Evolutionary conservation across 2,113 vertebrate species (phyloP), one percentile per base, ranked within the genome.

Genomic region (Noturus placidus): DNA sequence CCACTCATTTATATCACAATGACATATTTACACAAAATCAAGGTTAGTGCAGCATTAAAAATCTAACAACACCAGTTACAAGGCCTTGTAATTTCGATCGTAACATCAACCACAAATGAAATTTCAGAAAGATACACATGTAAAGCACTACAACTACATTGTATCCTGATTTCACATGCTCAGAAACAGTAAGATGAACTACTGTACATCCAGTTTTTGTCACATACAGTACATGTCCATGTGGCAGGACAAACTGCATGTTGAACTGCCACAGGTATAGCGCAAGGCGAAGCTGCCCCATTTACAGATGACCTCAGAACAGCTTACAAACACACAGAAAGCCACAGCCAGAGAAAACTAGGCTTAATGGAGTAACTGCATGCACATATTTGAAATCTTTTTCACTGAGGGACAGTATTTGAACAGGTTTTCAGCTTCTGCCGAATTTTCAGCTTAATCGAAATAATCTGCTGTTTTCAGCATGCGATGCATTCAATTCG

Each of bases 151-250:
- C 56, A 30, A 70, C 22, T 86, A 35, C 33, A 87, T 35, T 57
- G 74, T 35, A 83, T 87, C 77, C 70, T 81, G 74, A 88, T 84
- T 65, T 87, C 90, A 91, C 83, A 92, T 87, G 85, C 89, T 91
- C 52, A 86, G 78, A 89, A 91, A 86, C 50, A 91, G 86, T 88
- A 83, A 91, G 72, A 65, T 69, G 17, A 56, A 69, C 86, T 87
- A 87, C 46, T 10, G 46, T 50, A 50, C 46, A 91, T 91, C 88
- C 92, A 86, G 91, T 91, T 92, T 93, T 86, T 90, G 92, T 91
- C 92, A 83, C 90, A 57, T 90, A 69, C 85, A 33, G 87, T 82
- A 89, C 88, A 87, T 59, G 84, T 88, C 80, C 57, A 59, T 70
- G 65, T 93, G 89, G 93, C 88, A 92, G 90, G 91, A 90, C 84